Conservation (phyloP, 2,113 vertebrate genomes). For the Aptenodytes forsteri region DNA sequence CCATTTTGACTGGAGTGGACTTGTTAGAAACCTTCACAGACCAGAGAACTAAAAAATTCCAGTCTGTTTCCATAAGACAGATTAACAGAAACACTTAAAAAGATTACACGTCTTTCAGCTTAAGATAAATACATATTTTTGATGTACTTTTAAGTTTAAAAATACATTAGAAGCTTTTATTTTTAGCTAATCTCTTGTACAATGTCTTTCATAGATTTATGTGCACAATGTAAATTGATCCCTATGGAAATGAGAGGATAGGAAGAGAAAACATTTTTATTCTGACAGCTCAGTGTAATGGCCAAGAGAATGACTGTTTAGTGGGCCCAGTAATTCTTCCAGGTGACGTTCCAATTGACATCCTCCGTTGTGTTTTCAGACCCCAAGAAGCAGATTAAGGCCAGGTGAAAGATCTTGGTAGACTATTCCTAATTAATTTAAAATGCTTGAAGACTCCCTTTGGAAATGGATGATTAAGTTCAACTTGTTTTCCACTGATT, state of each 20-base stretch:
- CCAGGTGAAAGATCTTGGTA: not conserved
- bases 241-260: not conserved
- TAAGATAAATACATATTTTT: not conserved
- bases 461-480: not conserved
- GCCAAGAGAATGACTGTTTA: not conserved
- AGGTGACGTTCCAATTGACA: not conserved
- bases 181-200: not conserved
- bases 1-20: not conserved
- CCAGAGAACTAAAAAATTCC: not conserved
- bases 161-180: not conserved
- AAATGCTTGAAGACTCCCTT: not conserved
- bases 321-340: not conserved
- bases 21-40: not conserved
- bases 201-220: not conserved
- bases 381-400: not conserved
- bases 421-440: not conserved
- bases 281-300: not conserved
- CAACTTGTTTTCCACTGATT: not conserved
- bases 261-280: not conserved
- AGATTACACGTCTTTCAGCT: not conserved
- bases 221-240: not conserved
- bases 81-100: not conserved
- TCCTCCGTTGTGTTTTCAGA: not conserved
- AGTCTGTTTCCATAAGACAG: not conserved
- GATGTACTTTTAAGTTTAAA: not conserved